Evolutionary conservation across 2,797 vertebrate species (phyloP).

Genomic region (Paramormyrops hopkinsi): DNA sequence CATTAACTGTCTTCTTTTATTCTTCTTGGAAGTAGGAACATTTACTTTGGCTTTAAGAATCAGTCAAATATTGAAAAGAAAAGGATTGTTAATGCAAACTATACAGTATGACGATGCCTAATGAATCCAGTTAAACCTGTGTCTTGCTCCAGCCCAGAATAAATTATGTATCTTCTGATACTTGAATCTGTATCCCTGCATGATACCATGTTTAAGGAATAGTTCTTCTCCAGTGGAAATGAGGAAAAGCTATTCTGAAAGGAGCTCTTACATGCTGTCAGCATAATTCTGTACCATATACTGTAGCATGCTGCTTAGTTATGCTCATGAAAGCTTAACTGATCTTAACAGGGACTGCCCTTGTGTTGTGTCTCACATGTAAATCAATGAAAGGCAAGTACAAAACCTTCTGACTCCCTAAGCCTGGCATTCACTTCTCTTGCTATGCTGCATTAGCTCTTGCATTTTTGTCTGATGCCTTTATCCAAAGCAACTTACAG

Average conservation of each 20-base stretch:
- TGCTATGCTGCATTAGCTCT: neutral
- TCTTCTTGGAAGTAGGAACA: slow-evolving; percentile 2
- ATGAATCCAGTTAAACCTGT: neutral
- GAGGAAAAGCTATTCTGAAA: neutral
- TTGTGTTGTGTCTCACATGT: neutral
- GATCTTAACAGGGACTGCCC: neutral
- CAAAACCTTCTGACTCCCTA: neutral
- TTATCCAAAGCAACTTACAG: neutral
- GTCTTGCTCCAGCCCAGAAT: neutral
- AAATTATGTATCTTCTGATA: neutral
- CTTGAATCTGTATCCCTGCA: neutral
- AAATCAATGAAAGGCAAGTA: neutral
- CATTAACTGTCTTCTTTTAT: neutral
- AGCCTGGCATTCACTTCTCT: neutral
- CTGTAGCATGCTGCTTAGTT: neutral
- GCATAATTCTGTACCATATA: neutral
- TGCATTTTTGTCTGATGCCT: neutral
- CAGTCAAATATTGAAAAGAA: neutral
- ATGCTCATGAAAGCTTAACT: neutral
- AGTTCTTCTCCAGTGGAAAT: neutral
- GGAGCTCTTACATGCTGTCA: neutral
- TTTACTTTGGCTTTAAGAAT: slow-evolving; percentile 1
- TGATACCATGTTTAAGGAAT: neutral
- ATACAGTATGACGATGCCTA: neutral
- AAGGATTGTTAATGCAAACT: neutral